Conservation (phyloP, 1,140 invertebrate genomes). For the Polyergus mexicanus region DNA sequence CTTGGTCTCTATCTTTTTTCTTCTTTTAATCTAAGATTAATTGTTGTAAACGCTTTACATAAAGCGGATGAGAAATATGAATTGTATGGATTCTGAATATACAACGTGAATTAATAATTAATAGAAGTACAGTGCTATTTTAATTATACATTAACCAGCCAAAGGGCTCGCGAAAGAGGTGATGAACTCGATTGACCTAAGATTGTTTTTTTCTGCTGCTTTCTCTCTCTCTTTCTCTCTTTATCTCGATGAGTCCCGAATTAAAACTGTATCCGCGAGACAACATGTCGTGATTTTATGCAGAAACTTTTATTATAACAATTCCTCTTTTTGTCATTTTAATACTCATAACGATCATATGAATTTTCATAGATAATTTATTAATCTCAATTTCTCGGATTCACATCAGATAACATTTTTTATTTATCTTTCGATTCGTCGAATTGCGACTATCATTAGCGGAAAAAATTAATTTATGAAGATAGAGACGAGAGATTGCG, state of each 20-base stretch:
- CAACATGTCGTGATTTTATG: not conserved
- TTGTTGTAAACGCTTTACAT: no score
- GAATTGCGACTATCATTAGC: not conserved
- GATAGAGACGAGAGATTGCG: not conserved
- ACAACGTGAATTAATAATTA: not conserved
- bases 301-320: not conserved
- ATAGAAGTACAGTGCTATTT: not conserved
- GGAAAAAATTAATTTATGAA: not conserved
- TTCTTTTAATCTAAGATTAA: no score
- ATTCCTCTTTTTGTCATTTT: not conserved
- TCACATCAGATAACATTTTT: not conserved
- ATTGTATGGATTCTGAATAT: not conserved
- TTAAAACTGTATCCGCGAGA: not conserved
- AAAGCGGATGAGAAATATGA: not conserved
- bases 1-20: no score
- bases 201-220: constrained; percentile 39
- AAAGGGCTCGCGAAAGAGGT: constrained; percentile 76
- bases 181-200: constrained; percentile 84
- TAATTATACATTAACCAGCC: no score
- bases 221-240: no score
- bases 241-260: not conserved
- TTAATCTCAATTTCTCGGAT: not conserved
- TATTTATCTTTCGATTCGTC: not conserved
- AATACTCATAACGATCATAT: not conserved
- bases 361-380: not conserved